phyloP scores from a whole-genome alignment of 2,888 invertebrate species.

The Hypomecis atomaria region DNA sequence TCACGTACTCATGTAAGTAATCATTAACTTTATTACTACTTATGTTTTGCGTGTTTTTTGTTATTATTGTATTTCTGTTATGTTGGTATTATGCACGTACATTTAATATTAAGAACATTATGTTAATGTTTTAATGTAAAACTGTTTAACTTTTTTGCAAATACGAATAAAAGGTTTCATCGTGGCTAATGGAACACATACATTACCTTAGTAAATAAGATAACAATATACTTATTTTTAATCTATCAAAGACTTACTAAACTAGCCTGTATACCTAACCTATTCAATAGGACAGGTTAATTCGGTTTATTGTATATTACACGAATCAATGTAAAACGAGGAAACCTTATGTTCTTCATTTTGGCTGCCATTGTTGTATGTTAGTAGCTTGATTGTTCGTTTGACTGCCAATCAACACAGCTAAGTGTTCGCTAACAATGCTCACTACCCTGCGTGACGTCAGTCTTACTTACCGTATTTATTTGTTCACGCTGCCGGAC shows the following conservation, averaged over 20 bases:
- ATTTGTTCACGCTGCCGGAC: slow-evolving; percentile 55
- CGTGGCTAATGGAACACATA: too few relatives aligned
- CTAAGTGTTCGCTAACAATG: slow-evolving; percentile 11
- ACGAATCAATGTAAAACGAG: neutral
- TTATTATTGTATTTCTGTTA: too few relatives aligned
- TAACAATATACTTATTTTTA: neutral
- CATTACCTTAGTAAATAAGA: too few relatives aligned
- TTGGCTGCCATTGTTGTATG: neutral
- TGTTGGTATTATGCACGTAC: too few relatives aligned
- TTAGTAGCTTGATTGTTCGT: slow-evolving; percentile 16
- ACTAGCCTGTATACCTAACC: too few relatives aligned
- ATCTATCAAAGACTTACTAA: neutral
- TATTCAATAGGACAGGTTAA: neutral
- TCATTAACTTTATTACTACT: too few relatives aligned
- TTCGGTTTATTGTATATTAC: neutral
- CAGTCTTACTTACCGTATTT: slow-evolving; percentile 27
- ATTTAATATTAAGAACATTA: too few relatives aligned
- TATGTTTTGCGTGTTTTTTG: too few relatives aligned
- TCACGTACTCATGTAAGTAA: too few relatives aligned
- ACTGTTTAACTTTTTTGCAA: too few relatives aligned
- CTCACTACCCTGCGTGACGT: slow-evolving; percentile 1
- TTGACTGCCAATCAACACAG: slow-evolving; percentile 31
- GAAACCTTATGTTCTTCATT: slow-evolving; percentile 8
- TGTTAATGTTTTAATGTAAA: too few relatives aligned
- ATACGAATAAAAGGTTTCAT: too few relatives aligned